Evolutionary conservation across 2,888 invertebrate genomes (phyloP).

Genomic region (Melanophora roralis): DNA sequence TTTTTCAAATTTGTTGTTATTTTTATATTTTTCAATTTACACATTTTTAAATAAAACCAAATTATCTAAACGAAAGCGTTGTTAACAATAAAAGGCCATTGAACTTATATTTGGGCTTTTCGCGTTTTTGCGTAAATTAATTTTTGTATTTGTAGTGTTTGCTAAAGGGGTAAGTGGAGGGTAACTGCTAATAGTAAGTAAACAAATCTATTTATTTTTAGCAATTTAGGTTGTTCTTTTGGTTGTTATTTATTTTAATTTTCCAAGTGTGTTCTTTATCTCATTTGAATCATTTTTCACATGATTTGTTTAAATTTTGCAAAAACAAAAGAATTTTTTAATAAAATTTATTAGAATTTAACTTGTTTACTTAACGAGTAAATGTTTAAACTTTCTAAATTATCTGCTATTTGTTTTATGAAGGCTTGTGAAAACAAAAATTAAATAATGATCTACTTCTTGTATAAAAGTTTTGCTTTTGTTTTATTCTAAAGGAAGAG

Average conservation of each 20-base stretch:
- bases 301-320: not conserved
- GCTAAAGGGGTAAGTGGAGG: not conserved
- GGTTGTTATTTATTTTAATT: not conserved
- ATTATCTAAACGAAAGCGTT: slow-evolving; percentile 40
- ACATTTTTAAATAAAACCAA: slow-evolving; percentile 31
- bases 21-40: not conserved
- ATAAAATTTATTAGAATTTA: not conserved
- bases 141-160: not conserved
- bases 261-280: not conserved
- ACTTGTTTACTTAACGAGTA: too few relatives aligned
- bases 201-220: slow-evolving; percentile 49
- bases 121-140: not conserved
- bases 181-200: not conserved
- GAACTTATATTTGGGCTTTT: slow-evolving; percentile 45
- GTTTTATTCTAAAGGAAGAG: too few relatives aligned
- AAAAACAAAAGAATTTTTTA: not conserved
- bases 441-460: too few relatives aligned
- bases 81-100: slow-evolving; percentile 30
- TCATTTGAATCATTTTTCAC: not conserved
- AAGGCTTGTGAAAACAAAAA: not conserved
- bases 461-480: too few relatives aligned
- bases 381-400: not conserved
- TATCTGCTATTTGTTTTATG: slow-evolving; percentile 5
- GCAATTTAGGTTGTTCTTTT: slow-evolving; percentile 43
- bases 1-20: not conserved